A percentile compares a stretch with the other conserved stretches of the same genome.
Evolutionary conservation across 2,888 invertebrate species (phyloP).

Genomic region (Drosophila fulvimacula): DNA sequence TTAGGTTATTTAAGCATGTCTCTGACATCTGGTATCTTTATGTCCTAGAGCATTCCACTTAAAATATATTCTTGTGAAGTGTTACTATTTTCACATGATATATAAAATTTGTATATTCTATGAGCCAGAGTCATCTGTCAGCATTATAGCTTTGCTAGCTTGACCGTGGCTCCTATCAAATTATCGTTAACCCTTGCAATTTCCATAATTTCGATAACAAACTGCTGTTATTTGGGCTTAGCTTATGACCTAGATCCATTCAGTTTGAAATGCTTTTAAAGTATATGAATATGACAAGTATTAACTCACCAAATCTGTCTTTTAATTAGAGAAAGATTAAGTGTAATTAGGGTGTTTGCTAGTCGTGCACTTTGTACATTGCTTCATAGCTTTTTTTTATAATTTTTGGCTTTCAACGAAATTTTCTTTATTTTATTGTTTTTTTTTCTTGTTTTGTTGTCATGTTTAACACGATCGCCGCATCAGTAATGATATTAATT

Average conservation of each 20-base stretch:
- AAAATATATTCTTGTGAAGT: too few species aligned
- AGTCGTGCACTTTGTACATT: not conserved
- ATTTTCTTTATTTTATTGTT: not conserved
- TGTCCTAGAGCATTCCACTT: too few species aligned
- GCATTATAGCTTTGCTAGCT: too few species aligned
- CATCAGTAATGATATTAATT: slow-evolving; percentile 65
- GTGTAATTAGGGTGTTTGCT: not conserved
- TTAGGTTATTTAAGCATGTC: not conserved
- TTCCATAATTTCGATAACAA: not conserved
- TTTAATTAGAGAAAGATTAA: too few species aligned
- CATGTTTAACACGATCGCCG: slow-evolving; percentile 45
- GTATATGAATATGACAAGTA: not conserved
- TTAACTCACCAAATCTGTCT: not conserved
- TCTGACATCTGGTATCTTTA: not conserved
- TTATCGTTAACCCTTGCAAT: too few species aligned
- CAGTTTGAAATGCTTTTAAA: not conserved
- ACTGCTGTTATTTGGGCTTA: not conserved
- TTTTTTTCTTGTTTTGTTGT: slow-evolving; percentile 15
- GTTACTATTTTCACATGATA: too few species aligned
- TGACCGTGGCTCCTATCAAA: too few species aligned
- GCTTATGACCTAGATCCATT: not conserved
- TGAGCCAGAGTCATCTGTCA: too few species aligned
- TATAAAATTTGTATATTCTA: too few species aligned
- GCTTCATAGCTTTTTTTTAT: not conserved
- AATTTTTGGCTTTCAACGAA: not conserved